phyloP scores from a whole-genome alignment of 2,888 invertebrate genomes.

The Leptopilina drosophilae region DNA sequence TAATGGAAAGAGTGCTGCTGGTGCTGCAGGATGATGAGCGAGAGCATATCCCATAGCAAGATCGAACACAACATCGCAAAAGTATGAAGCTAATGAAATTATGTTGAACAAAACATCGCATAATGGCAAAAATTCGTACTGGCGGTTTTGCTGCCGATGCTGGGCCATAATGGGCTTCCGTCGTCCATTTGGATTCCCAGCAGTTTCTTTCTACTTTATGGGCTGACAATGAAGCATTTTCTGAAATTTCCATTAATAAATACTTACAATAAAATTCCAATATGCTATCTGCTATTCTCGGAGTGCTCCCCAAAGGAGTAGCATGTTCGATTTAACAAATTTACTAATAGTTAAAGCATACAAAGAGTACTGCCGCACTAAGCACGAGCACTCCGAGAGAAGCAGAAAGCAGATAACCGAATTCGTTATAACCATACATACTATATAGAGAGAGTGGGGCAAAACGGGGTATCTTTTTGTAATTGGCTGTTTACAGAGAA shows the following conservation, averaged over 20 bases:
- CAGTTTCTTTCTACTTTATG: constrained; percentile 58
- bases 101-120: constrained; percentile 95
- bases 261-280: too few species aligned
- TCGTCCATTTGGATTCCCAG: constrained; percentile 74
- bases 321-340: too few species aligned
- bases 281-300: too few species aligned
- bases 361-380: too few species aligned
- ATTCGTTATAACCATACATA: too few species aligned
- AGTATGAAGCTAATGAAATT: constrained; percentile 92
- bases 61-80: constrained; percentile 94
- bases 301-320: too few species aligned
- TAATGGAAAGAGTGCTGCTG: constrained; percentile 68
- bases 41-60: constrained; percentile 91
- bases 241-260: constrained; percentile 40
- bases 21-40: constrained; percentile 78
- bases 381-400: too few species aligned
- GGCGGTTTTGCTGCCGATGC: constrained; percentile 69
- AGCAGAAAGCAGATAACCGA: too few species aligned
- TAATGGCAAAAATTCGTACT: constrained; percentile 89
- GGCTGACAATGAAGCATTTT: constrained; percentile 45
- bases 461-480: too few species aligned
- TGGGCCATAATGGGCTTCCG: constrained; percentile 76
- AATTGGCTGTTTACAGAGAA: too few species aligned
- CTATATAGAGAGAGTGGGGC: too few species aligned
- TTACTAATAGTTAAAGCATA: too few species aligned